Percentiles rank a stretch among this genome's conserved stretches.
Conservation (phyloP, 2,113 vertebrate genomes). For the Halcyon senegalensis region DNA sequence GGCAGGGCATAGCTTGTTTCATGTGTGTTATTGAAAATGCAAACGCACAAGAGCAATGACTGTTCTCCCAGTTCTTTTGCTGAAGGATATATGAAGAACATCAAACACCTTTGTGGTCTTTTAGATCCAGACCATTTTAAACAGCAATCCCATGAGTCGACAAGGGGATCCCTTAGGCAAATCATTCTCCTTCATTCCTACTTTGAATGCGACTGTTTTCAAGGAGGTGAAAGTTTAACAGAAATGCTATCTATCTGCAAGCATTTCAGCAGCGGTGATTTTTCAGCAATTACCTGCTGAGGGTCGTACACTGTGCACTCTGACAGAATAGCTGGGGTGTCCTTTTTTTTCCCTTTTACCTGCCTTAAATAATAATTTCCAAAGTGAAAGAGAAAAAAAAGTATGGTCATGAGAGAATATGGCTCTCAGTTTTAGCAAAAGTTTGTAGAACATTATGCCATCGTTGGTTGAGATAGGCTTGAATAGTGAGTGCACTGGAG, state of each 20-base stretch:
- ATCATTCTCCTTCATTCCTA: conserved; percentile 29
- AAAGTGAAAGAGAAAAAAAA: not conserved
- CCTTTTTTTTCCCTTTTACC: not conserved
- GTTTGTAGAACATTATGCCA: not conserved
- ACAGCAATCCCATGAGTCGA: conserved; percentile 47
- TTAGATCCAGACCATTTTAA: conserved; percentile 63
- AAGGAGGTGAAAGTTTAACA: conserved; percentile 55
- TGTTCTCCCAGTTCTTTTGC: conserved; percentile 62
- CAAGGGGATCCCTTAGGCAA: conserved; percentile 53
- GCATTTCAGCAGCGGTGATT: not conserved
- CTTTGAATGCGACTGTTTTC: not conserved
- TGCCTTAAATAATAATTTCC: not conserved
- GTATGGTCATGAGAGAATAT: not conserved
- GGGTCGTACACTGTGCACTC: not conserved
- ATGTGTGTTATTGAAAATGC: conserved; percentile 60
- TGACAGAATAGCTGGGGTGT: not conserved
- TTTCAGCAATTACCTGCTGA: not conserved
- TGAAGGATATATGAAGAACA: conserved; percentile 58
- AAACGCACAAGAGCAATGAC: conserved; percentile 20
- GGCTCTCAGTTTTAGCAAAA: not conserved
- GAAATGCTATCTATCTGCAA: not conserved
- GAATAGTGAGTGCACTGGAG: not conserved
- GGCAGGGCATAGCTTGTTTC: conserved; percentile 53
- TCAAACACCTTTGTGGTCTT: conserved; percentile 62
- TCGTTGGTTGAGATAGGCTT: not conserved